Evolutionary conservation across 1,140 invertebrate species (phyloP), one percentile per base, ranked within the genome.

Genomic region (Hyphantria cunea): DNA sequence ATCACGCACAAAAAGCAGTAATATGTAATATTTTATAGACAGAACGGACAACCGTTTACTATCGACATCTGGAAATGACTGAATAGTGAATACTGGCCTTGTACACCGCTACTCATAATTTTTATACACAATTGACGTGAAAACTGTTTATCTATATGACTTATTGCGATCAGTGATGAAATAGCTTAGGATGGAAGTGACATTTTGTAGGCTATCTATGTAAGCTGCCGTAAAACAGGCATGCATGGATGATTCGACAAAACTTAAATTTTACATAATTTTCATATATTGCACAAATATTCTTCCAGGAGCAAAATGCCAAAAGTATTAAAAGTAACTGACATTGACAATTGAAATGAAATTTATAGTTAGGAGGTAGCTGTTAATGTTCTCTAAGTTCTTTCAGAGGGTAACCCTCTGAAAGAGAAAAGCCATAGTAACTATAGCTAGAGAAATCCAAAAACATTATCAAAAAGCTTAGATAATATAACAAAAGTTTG

Each of bases 151-250:
- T 58, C 44, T 53, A 31, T 34, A 11, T 62, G 80, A 82, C 76
- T 74, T 78, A 78, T 70, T 70, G 64, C 51, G 67, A 72, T 71
- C 62, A 75, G 64, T 80, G 71, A 82, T 68, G 72, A 79, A 75
- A 82, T 72, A 52, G 15, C 41, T 59, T 11, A 64, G 14, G 14
- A 17, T 17, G 31, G 44, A 25, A 12, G n/a, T 41, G n/a, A 41
- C 31, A 44, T 34, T 58, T 56, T 37, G 49, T 31, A 8, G 13
- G 53, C 6, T 37, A 34, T 45, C n/a, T 47, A 48, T 58, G 34
- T 58, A 42, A 34, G 48, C 10, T 42, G 15, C 14, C 13, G 39
- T 33, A 42, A 9, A 32, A 33, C 32, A 9, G 53, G 55, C 33
- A 50, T 25, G 5, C n/a, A 32, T 41, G 25, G 32, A n/a, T 51